Evolutionary conservation across 2,888 invertebrate species (phyloP).

Genomic region (Diogma glabrata): DNA sequence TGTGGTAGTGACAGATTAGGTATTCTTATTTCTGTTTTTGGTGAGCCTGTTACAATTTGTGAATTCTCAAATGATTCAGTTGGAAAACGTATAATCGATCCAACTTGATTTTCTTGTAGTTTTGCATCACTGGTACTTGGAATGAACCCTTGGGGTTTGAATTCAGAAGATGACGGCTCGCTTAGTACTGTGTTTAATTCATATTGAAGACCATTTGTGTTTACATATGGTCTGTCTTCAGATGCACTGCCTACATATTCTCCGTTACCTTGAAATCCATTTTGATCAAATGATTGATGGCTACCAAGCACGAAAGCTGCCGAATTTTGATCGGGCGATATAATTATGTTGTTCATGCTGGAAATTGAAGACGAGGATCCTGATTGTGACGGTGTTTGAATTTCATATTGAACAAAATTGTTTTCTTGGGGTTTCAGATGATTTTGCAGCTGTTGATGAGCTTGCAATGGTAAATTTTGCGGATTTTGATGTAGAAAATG

Average conservation of each 20-base stretch:
- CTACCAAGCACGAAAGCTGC: conserved; percentile 53
- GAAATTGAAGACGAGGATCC: conserved; percentile 34
- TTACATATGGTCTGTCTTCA: conserved; percentile 39
- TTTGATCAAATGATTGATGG: conserved; percentile 48
- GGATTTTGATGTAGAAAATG: neutral
- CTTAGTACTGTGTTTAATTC: conserved; percentile 32
- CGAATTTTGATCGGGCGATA: conserved; percentile 50
- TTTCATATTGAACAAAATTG: conserved; percentile 35
- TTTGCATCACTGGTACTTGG: conserved; percentile 18
- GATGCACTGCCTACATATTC: conserved; percentile 38
- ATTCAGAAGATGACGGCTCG: conserved; percentile 23
- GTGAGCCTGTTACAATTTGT: conserved; percentile 17
- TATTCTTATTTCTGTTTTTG: conserved; percentile 10
- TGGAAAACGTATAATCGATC: conserved; percentile 35
- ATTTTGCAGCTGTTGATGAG: neutral
- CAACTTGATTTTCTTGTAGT: conserved; percentile 31
- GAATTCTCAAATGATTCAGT: conserved; percentile 20
- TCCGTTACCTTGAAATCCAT: conserved; percentile 31
- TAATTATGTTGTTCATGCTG: conserved; percentile 50
- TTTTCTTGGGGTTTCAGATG: conserved; percentile 21
- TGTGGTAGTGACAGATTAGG: conserved; percentile 26
- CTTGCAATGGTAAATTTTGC: neutral
- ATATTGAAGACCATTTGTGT: conserved; percentile 27
- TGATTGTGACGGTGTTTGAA: conserved; percentile 25
- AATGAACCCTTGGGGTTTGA: conserved; percentile 10